These are phyloP conservation scores for Idaea dimidiata DNA, from an alignment of 2,888 invertebrate genomes.

Conservation along the genomic window DNA sequence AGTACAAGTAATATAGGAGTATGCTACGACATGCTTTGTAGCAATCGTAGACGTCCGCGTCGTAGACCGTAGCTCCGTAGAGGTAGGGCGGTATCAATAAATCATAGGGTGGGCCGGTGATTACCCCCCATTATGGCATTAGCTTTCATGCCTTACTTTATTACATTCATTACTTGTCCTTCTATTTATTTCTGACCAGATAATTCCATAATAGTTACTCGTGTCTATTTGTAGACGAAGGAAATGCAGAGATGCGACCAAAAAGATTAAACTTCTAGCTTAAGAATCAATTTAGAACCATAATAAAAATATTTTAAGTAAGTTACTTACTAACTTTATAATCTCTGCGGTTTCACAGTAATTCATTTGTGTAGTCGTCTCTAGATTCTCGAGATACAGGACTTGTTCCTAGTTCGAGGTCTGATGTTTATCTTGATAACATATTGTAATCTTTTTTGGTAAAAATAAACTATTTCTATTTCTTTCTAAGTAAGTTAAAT, in stretches of 20 bases:
- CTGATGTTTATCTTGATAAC: too few relatives aligned
- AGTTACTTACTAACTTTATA: too few relatives aligned
- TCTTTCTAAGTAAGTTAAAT: too few relatives aligned
- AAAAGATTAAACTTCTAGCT: too few relatives aligned
- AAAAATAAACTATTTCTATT: too few relatives aligned
- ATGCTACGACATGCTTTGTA: conserved; percentile 7
- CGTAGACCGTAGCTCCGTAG: conserved; percentile 3
- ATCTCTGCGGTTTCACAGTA: too few relatives aligned
- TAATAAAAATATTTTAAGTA: too few relatives aligned
- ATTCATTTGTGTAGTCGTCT: too few relatives aligned
- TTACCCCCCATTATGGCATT: conserved; percentile 77
- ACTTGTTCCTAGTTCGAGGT: too few relatives aligned
- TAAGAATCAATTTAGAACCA: too few relatives aligned
- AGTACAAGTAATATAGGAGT: not conserved
- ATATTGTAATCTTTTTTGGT: too few relatives aligned
- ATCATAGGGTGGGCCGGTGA: conserved; percentile 72
- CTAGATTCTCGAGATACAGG: too few relatives aligned
- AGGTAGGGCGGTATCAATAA: conserved; percentile 40
- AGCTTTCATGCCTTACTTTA: conserved; percentile 74
- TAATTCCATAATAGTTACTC: not conserved
- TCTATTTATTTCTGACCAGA: not conserved
- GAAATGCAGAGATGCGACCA: conserved; percentile 1
- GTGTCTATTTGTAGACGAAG: not conserved
- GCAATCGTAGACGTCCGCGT: not conserved
- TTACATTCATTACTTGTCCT: conserved; percentile 12